These are phyloP conservation scores for Tenthredo scrophulariae DNA, from an alignment of 2,888 invertebrate species.

Conservation along the genomic window DNA sequence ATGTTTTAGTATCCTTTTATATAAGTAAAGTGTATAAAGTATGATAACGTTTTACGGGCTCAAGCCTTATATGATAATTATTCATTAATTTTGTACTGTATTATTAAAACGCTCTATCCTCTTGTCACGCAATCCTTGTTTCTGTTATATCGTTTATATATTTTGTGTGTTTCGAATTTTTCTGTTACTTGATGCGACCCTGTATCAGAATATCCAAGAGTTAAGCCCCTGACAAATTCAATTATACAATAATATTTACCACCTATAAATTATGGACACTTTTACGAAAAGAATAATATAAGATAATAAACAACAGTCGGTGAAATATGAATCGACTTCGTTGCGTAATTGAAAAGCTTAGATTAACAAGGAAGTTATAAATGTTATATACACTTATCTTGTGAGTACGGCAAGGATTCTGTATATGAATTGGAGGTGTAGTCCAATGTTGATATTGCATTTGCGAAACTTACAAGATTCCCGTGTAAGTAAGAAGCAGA, in stretches of 20 bases:
- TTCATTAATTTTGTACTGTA: constrained; percentile 48
- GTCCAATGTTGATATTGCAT: constrained; percentile 34
- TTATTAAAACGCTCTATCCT: constrained; percentile 44
- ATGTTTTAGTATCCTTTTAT: constrained; percentile 44
- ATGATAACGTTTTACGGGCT: constrained; percentile 39
- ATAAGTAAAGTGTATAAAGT: constrained; percentile 53
- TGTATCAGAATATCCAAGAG: constrained; percentile 21
- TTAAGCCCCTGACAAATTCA: constrained; percentile 23
- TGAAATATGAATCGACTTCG: not conserved
- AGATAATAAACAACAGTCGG: not conserved
- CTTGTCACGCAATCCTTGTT: constrained; percentile 41
- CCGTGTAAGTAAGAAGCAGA: constrained; percentile 6
- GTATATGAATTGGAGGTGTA: constrained; percentile 51
- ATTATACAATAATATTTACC: constrained; percentile 22
- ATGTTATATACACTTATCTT: constrained; percentile 31
- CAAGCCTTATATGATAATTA: constrained; percentile 42
- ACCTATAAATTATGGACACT: constrained; percentile 25
- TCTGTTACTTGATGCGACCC: constrained; percentile 31
- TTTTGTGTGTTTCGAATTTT: constrained; percentile 31
- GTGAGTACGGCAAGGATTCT: constrained; percentile 29
- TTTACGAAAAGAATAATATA: not conserved
- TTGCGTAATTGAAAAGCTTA: constrained; percentile 12
- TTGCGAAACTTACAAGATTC: constrained; percentile 8
- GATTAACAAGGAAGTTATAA: constrained; percentile 35
- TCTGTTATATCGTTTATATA: constrained; percentile 48